A percentile compares a stretch with the other conserved stretches of the same genome.
Conservation (phyloP, 2,888 invertebrate genomes). For the Ochropacha duplaris region DNA sequence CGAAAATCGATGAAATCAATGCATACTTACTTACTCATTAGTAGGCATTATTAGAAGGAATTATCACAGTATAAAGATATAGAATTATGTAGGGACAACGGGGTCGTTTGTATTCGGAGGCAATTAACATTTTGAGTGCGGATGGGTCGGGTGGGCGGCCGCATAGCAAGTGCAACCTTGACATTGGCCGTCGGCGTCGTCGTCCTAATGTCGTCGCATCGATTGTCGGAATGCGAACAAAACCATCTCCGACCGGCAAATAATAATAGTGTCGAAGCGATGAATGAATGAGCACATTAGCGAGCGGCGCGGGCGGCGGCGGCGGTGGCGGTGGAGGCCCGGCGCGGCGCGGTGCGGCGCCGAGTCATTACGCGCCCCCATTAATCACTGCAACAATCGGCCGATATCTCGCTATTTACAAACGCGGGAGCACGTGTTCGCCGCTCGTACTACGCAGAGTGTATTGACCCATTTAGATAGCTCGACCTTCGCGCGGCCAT, state of each 20-base stretch:
- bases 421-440: conserved; percentile 81
- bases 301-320: conserved; percentile 62
- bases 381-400: conserved; percentile 83
- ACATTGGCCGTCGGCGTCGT: conserved; percentile 60
- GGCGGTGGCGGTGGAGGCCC: conserved; percentile 27
- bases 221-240: conserved; percentile 72
- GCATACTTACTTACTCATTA: conserved; percentile 1
- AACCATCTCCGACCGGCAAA: conserved; percentile 70
- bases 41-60: too few species aligned
- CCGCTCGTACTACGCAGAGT: conserved; percentile 80
- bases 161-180: conserved; percentile 79
- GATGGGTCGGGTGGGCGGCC: conserved; percentile 40
- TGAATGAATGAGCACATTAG: conserved; percentile 81
- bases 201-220: conserved; percentile 74
- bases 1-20: background rate
- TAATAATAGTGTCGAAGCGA: conserved; percentile 76
- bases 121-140: conserved; percentile 63
- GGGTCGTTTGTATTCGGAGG: conserved; percentile 51
- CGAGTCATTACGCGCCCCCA: conserved; percentile 82
- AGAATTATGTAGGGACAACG: conserved; percentile 43
- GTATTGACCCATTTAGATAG: conserved; percentile 84
- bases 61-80: too few species aligned
- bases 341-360: conserved; percentile 33
- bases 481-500: conserved; percentile 83
- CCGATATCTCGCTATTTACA: conserved; percentile 84